Conservation (phyloP, 2,888 invertebrate species). For the Tetramorium bicarinatum region DNA sequence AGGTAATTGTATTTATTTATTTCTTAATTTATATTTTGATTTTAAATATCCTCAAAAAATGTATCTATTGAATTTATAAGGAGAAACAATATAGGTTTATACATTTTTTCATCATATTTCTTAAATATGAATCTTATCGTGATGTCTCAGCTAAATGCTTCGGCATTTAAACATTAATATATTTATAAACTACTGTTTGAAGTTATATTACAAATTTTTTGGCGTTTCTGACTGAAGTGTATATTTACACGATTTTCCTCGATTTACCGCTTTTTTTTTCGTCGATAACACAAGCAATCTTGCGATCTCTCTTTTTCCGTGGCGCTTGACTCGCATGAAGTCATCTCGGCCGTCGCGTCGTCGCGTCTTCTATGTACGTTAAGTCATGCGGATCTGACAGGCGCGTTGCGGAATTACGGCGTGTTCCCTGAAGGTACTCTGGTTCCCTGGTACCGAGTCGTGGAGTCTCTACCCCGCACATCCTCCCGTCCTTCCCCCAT, state of each 20-base stretch:
- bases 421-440: constrained; percentile 37
- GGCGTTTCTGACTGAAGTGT: not conserved
- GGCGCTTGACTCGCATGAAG: constrained; percentile 41
- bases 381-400: constrained; percentile 56
- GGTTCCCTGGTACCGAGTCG: not conserved
- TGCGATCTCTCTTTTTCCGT: constrained; percentile 22
- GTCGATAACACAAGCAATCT: not conserved
- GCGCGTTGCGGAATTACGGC: constrained; percentile 58
- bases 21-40: not conserved
- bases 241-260: constrained; percentile 6
- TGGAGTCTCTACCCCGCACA: constrained; percentile 33
- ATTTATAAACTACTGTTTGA: not conserved
- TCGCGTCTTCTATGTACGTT: constrained; percentile 40
- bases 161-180: not conserved
- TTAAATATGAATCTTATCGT: not conserved
- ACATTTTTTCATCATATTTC: not conserved
- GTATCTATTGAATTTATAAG: not conserved
- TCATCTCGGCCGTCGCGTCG: constrained; percentile 11
- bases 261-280: constrained; percentile 1
- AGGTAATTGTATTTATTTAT: not conserved
- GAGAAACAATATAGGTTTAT: not conserved
- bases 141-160: not conserved
- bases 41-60: not conserved
- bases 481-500: not conserved
- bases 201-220: not conserved